Percentiles rank a stretch among this genome's conserved stretches.
Conservation (phyloP, 1,140 invertebrate species). For the Aradophagus sp. region DNA sequence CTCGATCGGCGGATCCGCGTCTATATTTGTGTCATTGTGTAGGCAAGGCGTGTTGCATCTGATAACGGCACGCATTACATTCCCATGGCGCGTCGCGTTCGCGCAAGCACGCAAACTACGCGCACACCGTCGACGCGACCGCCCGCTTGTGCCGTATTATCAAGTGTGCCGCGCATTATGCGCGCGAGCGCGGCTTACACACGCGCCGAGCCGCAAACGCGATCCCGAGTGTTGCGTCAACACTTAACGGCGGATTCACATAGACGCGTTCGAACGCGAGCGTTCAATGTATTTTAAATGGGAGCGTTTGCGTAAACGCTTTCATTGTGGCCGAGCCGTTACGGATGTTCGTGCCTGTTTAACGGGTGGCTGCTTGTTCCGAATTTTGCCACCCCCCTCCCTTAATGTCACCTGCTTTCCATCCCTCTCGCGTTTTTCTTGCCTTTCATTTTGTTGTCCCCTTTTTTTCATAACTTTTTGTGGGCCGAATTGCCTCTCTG, state of each 20-base stretch:
- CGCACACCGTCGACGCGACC: constrained; percentile 38
- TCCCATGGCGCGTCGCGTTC: constrained; percentile 49
- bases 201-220: constrained; percentile 31
- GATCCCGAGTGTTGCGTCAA: constrained; percentile 52
- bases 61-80: constrained; percentile 56
- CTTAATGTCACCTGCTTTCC: neutral
- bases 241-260: too few species aligned
- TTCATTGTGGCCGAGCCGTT: too few species aligned
- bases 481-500: too few species aligned
- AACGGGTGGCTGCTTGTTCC: constrained; percentile 33
- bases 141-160: constrained; percentile 30
- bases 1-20: constrained; percentile 37
- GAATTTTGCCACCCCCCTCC: neutral
- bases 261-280: too few species aligned
- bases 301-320: too few species aligned
- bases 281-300: too few species aligned
- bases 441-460: neutral
- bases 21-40: constrained; percentile 33
- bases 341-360: constrained; percentile 18
- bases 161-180: constrained; percentile 9
- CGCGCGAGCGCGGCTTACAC: constrained; percentile 12
- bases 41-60: constrained; percentile 51
- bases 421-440: constrained; percentile 3
- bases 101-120: constrained; percentile 47
- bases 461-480: too few species aligned